Conservation (phyloP, 1,140 invertebrate genomes). For the Sinella curviseta region DNA sequence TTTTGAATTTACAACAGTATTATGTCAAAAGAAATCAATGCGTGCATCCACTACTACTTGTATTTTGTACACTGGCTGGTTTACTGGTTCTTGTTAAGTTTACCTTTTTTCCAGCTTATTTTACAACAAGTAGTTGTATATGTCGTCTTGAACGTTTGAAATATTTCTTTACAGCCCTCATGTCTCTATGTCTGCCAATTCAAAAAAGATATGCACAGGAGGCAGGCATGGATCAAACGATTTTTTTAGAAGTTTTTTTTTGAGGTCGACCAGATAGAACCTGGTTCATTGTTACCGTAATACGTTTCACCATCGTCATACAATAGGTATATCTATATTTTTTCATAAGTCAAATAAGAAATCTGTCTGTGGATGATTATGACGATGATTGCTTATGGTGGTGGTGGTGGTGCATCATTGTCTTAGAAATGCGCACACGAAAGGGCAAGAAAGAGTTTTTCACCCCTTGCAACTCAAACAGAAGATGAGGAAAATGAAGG, state of each 20-base stretch:
- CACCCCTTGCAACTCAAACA: too few species aligned
- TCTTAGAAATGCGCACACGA: neutral
- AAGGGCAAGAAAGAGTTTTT: neutral
- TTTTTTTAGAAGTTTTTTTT: neutral
- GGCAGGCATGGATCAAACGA: neutral
- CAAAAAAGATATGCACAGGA: neutral
- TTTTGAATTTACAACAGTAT: neutral
- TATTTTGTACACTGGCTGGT: too few species aligned
- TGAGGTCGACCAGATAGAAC: slow-evolving; percentile 16
- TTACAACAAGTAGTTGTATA: neutral
- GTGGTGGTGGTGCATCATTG: too few species aligned
- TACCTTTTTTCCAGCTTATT: too few species aligned
- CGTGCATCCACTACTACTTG: neutral
- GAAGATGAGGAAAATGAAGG: too few species aligned
- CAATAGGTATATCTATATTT: too few species aligned
- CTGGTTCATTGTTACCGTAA: neutral
- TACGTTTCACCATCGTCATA: too few species aligned
- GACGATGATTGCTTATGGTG: too few species aligned
- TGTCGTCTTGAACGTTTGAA: neutral
- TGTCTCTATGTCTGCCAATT: neutral
- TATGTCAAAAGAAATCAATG: slow-evolving; percentile 11
- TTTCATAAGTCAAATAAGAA: neutral
- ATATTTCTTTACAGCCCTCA: neutral
- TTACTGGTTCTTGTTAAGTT: too few species aligned
- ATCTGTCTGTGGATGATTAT: neutral